phyloP scores from a whole-genome alignment of 1,140 invertebrate species.

The Panagrolaimus sp. region DNA sequence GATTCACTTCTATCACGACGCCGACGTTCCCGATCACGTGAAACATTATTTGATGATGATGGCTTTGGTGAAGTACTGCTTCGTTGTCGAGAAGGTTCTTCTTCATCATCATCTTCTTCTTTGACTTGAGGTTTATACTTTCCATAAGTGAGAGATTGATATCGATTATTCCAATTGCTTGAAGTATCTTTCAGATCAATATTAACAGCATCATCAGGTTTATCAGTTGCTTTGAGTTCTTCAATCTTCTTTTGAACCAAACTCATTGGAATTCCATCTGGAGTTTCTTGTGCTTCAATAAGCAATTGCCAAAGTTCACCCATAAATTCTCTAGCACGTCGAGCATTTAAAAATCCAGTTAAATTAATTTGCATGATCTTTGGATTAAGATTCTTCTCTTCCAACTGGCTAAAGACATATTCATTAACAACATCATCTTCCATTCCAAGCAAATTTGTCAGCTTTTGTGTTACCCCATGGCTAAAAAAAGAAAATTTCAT shows the following conservation, averaged over 20 bases:
- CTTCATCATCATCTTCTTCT: conserved; percentile 28
- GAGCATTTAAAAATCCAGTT: conserved; percentile 95
- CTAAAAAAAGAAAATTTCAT: conserved; percentile 18
- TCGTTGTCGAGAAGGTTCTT: not conserved
- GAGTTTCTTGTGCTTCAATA: conserved; percentile 71
- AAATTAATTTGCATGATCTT: conserved; percentile 97
- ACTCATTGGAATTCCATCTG: conserved; percentile 38
- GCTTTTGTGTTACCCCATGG: conserved; percentile 96
- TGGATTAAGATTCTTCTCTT: conserved; percentile 77
- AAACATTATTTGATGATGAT: no score
- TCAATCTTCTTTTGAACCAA: conserved; percentile 42
- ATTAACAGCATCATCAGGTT: conserved; percentile 7
- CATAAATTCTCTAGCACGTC: conserved; percentile 94
- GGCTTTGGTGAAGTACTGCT: no score
- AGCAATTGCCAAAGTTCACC: conserved; percentile 90
- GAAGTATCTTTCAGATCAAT: conserved; percentile 14
- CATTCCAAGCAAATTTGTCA: conserved; percentile 86
- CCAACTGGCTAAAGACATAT: conserved; percentile 96
- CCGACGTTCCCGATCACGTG: not conserved
- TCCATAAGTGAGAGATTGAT: conserved; percentile 49
- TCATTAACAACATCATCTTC: conserved; percentile 97
- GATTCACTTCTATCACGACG: no score
- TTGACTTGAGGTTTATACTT: conserved; percentile 25
- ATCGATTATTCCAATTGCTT: conserved; percentile 26
- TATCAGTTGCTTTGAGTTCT: conserved; percentile 28